phyloP scores from a whole-genome alignment of 2,797 vertebrate genomes.

The Clarias platycephalus region DNA sequence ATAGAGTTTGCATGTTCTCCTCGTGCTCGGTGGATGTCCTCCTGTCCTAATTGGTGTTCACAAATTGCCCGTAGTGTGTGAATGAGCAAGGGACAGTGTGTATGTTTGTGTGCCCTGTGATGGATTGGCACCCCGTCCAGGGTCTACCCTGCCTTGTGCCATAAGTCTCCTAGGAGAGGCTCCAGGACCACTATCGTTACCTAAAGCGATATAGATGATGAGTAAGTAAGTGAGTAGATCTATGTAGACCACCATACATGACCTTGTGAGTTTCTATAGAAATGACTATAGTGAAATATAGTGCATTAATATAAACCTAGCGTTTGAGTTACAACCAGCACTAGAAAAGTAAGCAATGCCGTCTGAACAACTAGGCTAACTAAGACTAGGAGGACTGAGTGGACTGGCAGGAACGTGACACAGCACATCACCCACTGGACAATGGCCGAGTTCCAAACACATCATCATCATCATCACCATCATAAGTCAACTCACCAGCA shows the following conservation, averaged over 20 bases:
- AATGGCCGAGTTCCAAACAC: conserved; percentile 55
- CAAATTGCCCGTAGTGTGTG: no score
- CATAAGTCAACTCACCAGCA: conserved; percentile 55
- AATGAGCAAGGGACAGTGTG: no score
- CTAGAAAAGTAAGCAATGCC: background rate
- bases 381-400: background rate
- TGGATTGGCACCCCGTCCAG: no score
- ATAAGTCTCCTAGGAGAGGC: no score
- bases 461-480: conserved; percentile 53
- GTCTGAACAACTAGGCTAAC: background rate
- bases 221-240: no score
- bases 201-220: no score
- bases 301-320: background rate
- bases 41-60: no score
- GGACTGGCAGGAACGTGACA: conserved; percentile 15
- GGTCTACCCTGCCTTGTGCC: no score
- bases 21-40: no score
- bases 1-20: no score
- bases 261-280: background rate
- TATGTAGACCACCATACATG: background rate
- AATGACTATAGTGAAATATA: background rate
- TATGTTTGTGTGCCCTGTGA: no score
- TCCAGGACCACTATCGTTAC: no score
- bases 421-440: conserved; percentile 51
- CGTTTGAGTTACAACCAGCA: background rate